A percentile compares a stretch with the other conserved stretches of the same genome.
phyloP scores from a whole-genome alignment of 2,888 invertebrate genomes.

The Nymphalis c-album region DNA sequence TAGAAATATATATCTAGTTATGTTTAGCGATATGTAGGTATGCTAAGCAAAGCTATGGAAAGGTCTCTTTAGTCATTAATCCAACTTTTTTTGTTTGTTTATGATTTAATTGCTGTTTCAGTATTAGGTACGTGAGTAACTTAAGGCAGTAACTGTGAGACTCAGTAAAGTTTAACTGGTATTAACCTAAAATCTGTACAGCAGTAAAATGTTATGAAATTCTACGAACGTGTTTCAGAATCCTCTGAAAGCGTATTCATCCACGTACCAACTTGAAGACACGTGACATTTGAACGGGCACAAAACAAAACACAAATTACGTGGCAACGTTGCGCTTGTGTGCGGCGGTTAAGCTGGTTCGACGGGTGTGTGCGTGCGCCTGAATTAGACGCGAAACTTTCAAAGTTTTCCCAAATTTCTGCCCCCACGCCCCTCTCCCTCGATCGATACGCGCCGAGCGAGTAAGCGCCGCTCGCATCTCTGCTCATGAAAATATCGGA shows the following conservation, averaged over 20 bases:
- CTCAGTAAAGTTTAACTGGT: slow-evolving; percentile 6
- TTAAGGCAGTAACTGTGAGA: not conserved
- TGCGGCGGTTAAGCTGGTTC: slow-evolving; percentile 61
- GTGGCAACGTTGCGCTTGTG: slow-evolving; percentile 56
- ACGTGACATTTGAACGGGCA: slow-evolving; percentile 73
- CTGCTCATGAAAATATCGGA: slow-evolving; percentile 75
- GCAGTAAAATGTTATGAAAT: slow-evolving; percentile 31
- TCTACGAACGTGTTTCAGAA: slow-evolving; percentile 37
- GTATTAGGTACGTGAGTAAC: not conserved
- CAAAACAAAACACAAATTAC: slow-evolving; percentile 75
- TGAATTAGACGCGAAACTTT: slow-evolving; percentile 82
- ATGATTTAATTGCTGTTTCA: not conserved
- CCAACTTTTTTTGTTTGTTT: not conserved
- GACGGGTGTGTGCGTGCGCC: slow-evolving; percentile 77
- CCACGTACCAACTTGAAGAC: slow-evolving; percentile 50
- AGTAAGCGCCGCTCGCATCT: slow-evolving; percentile 65
- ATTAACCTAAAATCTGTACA: slow-evolving; percentile 19
- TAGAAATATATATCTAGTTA: no score
- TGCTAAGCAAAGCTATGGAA: not conserved
- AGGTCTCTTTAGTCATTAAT: not conserved
- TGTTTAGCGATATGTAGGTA: no score
- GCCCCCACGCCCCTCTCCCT: slow-evolving; percentile 62
- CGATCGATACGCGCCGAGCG: slow-evolving; percentile 77
- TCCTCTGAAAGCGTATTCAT: slow-evolving; percentile 43
- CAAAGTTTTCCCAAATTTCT: slow-evolving; percentile 82